phyloP scores from a whole-genome alignment of 2,888 invertebrate species.

The Apotomis turbidana region DNA sequence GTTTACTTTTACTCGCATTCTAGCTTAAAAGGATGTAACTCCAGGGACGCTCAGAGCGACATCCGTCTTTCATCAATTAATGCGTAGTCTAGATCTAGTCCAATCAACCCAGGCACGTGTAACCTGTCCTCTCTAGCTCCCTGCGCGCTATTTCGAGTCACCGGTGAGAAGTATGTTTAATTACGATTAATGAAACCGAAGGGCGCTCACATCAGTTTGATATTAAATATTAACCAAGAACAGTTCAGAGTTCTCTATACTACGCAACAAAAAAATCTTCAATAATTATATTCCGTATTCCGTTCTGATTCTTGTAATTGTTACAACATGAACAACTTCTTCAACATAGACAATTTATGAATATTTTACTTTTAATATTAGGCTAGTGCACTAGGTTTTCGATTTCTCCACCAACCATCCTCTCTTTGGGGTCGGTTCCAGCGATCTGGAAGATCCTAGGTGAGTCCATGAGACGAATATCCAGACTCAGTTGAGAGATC shows the following conservation, averaged over 20 bases:
- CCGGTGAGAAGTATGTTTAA: not conserved
- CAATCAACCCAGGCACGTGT: slow-evolving; percentile 30
- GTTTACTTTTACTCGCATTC: not conserved
- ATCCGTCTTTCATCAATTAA: not conserved
- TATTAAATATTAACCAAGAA: not conserved
- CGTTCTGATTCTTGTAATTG: too few relatives aligned
- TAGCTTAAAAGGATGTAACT: not conserved
- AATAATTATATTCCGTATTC: too few relatives aligned
- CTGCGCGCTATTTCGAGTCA: slow-evolving; percentile 13
- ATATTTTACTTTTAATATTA: too few relatives aligned
- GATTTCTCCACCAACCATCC: too few relatives aligned
- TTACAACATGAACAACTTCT: too few relatives aligned
- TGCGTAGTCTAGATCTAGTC: slow-evolving; percentile 7
- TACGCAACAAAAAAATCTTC: too few relatives aligned
- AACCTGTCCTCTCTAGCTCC: slow-evolving; percentile 3
- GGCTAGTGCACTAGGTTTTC: too few relatives aligned
- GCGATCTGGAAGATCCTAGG: too few relatives aligned
- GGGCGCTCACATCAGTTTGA: not conserved
- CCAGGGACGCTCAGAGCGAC: not conserved
- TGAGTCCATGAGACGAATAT: too few relatives aligned
- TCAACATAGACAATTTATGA: too few relatives aligned
- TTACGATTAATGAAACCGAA: slow-evolving; percentile 4
- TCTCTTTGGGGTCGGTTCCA: too few relatives aligned
- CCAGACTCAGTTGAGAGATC: too few relatives aligned
- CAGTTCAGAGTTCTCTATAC: not conserved